These are phyloP conservation scores for Anseranas semipalmata DNA, from an alignment of 2,113 vertebrate species.

Conservation along the genomic window DNA sequence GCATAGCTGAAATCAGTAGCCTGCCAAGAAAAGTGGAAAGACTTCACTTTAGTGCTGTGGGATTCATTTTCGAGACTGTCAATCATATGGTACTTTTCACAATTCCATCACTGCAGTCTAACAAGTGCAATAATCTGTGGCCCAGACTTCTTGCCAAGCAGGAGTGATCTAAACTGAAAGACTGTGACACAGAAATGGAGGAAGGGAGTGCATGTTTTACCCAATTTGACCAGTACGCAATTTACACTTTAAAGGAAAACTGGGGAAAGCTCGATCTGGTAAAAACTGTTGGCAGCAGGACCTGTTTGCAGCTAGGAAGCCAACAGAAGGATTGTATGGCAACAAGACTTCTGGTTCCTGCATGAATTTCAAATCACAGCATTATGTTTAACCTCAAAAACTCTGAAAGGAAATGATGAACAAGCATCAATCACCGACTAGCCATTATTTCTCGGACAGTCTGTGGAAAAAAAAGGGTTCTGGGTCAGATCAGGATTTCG, in stretches of 20 bases:
- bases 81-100: not conserved
- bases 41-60: conserved; percentile 15
- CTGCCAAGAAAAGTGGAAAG: conserved; percentile 28
- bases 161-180: conserved; percentile 3
- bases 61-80: conserved; percentile 46
- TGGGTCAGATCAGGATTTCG: not conserved
- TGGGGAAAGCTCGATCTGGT: conserved; percentile 24
- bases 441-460: conserved; percentile 17
- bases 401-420: not conserved
- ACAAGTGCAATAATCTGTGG: conserved; percentile 29
- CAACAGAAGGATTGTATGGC: conserved; percentile 51
- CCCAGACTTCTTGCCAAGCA: conserved; percentile 12
- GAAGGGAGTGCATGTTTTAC: not conserved
- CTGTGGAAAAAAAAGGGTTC: not conserved
- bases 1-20: conserved; percentile 23
- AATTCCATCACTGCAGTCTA: not conserved
- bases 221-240: conserved; percentile 27
- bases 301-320: conserved; percentile 54
- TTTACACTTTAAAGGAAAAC: conserved; percentile 50
- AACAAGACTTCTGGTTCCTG: conserved; percentile 47
- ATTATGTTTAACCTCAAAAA: conserved; percentile 41
- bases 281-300: conserved; percentile 40
- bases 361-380: conserved; percentile 17
- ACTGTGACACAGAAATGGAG: not conserved
- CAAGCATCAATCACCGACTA: not conserved